Conservation (phyloP, 2,113 vertebrate species). For the Cygnus buccinator region DNA sequence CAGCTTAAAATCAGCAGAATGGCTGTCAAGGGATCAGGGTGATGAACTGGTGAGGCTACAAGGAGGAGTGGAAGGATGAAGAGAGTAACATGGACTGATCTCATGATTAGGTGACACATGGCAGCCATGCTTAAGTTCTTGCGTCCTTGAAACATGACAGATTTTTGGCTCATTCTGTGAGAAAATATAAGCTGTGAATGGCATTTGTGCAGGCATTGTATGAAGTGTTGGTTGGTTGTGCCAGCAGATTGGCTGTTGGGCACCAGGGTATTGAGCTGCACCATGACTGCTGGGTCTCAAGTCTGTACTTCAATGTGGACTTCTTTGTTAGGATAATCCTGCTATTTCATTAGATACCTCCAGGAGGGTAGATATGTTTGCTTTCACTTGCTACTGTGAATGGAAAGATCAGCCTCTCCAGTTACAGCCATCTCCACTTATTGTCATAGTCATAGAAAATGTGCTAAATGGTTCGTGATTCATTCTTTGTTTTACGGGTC, state of each 20-base stretch:
- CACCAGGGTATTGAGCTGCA: background rate
- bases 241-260: background rate
- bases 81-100: background rate
- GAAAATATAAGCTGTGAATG: background rate
- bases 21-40: background rate
- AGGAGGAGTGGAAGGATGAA: background rate
- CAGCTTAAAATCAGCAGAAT: background rate
- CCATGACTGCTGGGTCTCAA: background rate
- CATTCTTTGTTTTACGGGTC: background rate
- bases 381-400: background rate
- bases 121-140: background rate
- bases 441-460: background rate
- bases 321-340: background rate
- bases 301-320: background rate
- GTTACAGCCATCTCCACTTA: background rate
- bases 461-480: background rate
- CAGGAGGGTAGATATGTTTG: background rate
- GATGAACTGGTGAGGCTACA: background rate
- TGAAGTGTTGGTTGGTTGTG: background rate
- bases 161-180: constrained; percentile 1
- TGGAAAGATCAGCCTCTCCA: background rate
- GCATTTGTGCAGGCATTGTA: background rate
- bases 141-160: background rate
- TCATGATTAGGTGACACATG: background rate
- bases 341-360: background rate